Evolutionary conservation across 2,113 vertebrate genomes (phyloP).

Genomic region (Sarotherodon lohbergeri): DNA sequence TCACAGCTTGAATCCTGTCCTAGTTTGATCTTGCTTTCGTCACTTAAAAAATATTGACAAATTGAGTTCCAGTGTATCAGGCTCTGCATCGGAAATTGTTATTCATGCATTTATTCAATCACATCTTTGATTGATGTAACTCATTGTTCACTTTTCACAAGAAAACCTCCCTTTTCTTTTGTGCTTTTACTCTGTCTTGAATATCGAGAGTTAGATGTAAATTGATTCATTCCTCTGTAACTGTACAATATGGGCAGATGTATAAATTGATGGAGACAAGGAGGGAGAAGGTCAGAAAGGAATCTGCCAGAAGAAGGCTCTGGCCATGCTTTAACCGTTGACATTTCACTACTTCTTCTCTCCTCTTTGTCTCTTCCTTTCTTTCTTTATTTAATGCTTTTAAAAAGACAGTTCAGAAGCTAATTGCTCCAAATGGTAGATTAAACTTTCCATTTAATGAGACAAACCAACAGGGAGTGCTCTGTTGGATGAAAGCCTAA

Average conservation of each 20-base stretch:
- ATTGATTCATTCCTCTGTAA: neutral
- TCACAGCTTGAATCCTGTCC: neutral
- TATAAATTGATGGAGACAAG: neutral
- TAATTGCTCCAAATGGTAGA: conserved; percentile 39
- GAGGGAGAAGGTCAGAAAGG: neutral
- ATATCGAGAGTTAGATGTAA: neutral
- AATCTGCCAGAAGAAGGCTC: neutral
- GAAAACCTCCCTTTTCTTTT: neutral
- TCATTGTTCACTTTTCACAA: neutral
- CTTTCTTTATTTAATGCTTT: conserved; percentile 8
- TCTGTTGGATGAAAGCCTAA: conserved; percentile 27
- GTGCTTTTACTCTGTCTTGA: neutral
- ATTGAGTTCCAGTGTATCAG: neutral
- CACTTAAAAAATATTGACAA: neutral
- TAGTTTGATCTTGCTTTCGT: neutral
- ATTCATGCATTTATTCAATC: neutral
- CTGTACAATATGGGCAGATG: neutral
- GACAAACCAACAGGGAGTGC: conserved; percentile 34
- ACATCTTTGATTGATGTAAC: neutral
- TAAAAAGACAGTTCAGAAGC: conserved; percentile 35
- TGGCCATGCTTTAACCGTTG: neutral
- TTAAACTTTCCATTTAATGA: conserved; percentile 55
- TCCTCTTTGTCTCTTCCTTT: neutral
- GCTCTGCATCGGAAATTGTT: neutral
- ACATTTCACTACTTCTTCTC: conserved; percentile 9